Evolutionary conservation across 2,888 invertebrate genomes (phyloP).

Genomic region (Pogonocherus hispidulus): DNA sequence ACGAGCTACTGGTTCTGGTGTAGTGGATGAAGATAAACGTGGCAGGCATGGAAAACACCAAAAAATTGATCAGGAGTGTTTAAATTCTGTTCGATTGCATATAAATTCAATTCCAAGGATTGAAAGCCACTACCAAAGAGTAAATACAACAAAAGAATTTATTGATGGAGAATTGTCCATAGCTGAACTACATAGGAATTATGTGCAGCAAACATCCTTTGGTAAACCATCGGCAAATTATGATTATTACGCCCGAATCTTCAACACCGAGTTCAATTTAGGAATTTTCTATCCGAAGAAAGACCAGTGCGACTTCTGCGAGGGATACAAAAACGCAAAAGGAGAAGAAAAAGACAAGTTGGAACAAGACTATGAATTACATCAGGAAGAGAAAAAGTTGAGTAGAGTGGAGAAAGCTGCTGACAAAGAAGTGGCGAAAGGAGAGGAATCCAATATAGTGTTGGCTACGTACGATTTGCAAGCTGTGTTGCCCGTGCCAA

Average conservation of each 20-base stretch:
- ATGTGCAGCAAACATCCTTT: background rate
- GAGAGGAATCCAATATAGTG: slow-evolving; percentile 15
- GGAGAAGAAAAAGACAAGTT: background rate
- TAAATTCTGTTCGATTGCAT: background rate
- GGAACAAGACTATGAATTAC: background rate
- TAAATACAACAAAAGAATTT: slow-evolving; percentile 16
- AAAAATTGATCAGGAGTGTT: background rate
- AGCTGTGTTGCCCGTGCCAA: slow-evolving; percentile 24
- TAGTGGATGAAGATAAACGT: slow-evolving; percentile 46
- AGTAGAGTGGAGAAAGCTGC: slow-evolving; percentile 10
- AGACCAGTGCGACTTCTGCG: background rate
- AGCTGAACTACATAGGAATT: slow-evolving; percentile 19
- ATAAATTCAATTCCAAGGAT: background rate
- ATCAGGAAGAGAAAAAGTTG: slow-evolving; percentile 9
- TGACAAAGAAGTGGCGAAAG: background rate
- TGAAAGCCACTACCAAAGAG: slow-evolving; percentile 1
- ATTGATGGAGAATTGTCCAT: slow-evolving; percentile 26
- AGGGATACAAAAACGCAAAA: too few species aligned
- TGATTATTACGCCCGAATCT: slow-evolving; percentile 20
- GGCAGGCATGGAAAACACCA: slow-evolving; percentile 51
- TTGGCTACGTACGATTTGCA: slow-evolving; percentile 20
- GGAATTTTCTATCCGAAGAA: slow-evolving; percentile 22
- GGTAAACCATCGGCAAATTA: slow-evolving; percentile 20
- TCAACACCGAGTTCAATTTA: slow-evolving; percentile 32
- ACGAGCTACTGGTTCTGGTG: slow-evolving; percentile 45